Evolutionary conservation across 2,888 invertebrate species (phyloP).

Genomic region (Rotaria socialis): DNA sequence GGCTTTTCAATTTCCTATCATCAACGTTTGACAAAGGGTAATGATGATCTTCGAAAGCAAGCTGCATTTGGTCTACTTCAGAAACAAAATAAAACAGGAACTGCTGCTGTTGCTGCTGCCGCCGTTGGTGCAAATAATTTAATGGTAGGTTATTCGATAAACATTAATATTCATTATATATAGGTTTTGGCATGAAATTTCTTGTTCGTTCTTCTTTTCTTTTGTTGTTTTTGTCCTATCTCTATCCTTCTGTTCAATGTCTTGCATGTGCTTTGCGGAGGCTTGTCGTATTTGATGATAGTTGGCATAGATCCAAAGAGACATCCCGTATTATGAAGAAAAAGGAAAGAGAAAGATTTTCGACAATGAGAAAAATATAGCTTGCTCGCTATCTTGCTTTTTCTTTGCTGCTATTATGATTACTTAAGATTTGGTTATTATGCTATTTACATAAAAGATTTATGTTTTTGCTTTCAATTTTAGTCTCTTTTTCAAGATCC

Average conservation of each 20-base stretch:
- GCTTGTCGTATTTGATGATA: background rate
- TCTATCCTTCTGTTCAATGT: background rate
- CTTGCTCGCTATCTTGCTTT: background rate
- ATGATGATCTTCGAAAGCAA: background rate
- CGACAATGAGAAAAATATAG: background rate
- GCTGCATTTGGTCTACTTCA: background rate
- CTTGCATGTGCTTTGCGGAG: no score
- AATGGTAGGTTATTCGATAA: background rate
- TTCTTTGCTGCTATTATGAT: no score
- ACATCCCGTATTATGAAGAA: background rate
- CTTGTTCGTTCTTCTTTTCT: background rate
- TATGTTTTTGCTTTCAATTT: background rate
- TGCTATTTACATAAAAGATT: background rate
- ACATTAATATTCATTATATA: background rate
- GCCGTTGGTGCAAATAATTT: background rate
- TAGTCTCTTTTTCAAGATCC: slow-evolving; percentile 33
- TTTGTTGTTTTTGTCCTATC: background rate
- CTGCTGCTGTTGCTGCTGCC: background rate
- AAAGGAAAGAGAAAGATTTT: background rate
- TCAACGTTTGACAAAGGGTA: background rate
- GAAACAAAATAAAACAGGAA: background rate
- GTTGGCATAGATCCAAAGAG: background rate
- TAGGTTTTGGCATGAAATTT: background rate
- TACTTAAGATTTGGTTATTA: background rate
- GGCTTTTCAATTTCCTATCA: slow-evolving; percentile 10